Evolutionary conservation across 2,888 invertebrate genomes (phyloP), one percentile per base, ranked within the genome.

Genomic region (Eristalis arbustorum): DNA sequence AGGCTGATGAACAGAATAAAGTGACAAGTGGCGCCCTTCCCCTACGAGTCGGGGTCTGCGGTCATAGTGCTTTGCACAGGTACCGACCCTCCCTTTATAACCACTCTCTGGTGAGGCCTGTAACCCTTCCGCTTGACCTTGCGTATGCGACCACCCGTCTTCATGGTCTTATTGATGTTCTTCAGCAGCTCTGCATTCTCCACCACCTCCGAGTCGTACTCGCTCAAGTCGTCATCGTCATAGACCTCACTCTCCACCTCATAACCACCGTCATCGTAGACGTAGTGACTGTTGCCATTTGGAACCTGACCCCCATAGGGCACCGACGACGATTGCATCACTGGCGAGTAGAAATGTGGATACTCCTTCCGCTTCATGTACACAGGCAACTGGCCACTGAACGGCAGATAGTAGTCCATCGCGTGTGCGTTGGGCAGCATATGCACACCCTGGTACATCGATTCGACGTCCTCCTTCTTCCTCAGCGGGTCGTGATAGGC

Each of bases 141-240:
- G 49, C 49, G 49, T 8, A 49, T 1, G 5, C 49, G 49, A 18
- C 18, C 8, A 1, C 8, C 49, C 1, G 18, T 49, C 18, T n/a
- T n/a, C 18, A 4, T 42, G 42, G n/a, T n/a, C 18, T 18, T 49
- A 4, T 49, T 18, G 8, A 18, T 8, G 0, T 42, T 37, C 3
- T n/a, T 25, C 3, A n/a, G 1, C 0, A 79, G 25, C 0, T 66
- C 62, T 10, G 73, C 62, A 37, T 80, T 80, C 4, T 80, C 68
- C 67, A 80, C 28, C 3, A 74, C 73, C 23, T 37, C 80, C 37
- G 73, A 56, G 37, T 80, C 80, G 40, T 23, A 8, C 4, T 67
- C 28, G 3, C 22, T 56, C 0, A n/a, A 2, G n/a, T 66, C 1
- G 8, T 10, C 72, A 6, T 49, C 57, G 1, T 18, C 31, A 49